Evolutionary conservation across 2,888 invertebrate species (phyloP).

Genomic region (Hedychridium roseum): DNA sequence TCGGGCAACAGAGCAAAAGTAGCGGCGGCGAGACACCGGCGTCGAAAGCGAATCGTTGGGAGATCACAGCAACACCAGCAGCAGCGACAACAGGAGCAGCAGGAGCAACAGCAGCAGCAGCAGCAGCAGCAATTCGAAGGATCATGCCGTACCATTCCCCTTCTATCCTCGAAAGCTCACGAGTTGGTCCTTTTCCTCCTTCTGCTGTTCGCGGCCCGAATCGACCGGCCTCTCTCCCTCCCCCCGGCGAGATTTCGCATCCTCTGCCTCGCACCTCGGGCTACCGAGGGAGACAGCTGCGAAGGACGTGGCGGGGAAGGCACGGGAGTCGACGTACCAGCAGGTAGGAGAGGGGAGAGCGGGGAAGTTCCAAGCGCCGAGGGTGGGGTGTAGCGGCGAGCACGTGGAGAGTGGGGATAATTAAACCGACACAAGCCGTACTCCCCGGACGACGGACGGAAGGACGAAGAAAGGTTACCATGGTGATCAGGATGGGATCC

Average conservation of each 20-base stretch:
- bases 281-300: neutral
- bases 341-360: slow-evolving; percentile 8
- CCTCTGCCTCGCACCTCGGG: neutral
- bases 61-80: slow-evolving; percentile 46
- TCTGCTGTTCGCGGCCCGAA: neutral
- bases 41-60: slow-evolving; percentile 32
- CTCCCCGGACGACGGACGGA: slow-evolving; percentile 38
- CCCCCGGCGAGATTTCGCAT: neutral
- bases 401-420: slow-evolving; percentile 50
- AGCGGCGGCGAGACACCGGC: slow-evolving; percentile 16
- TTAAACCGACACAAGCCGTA: slow-evolving; percentile 50
- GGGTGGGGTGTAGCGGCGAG: slow-evolving; percentile 6
- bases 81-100: slow-evolving; percentile 39
- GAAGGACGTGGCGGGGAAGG: slow-evolving; percentile 22
- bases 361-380: slow-evolving; percentile 1
- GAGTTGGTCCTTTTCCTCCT: too few relatives aligned
- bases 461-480: slow-evolving; percentile 61
- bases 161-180: neutral
- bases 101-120: slow-evolving; percentile 33
- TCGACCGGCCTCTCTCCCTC: slow-evolving; percentile 2
- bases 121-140: slow-evolving; percentile 19
- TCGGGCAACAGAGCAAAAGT: too few relatives aligned
- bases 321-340: slow-evolving; percentile 19
- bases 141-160: slow-evolving; percentile 24
- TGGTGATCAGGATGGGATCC: slow-evolving; percentile 67